Conservation (phyloP, 1,140 invertebrate genomes). For the Zaprionus africanus region DNA sequence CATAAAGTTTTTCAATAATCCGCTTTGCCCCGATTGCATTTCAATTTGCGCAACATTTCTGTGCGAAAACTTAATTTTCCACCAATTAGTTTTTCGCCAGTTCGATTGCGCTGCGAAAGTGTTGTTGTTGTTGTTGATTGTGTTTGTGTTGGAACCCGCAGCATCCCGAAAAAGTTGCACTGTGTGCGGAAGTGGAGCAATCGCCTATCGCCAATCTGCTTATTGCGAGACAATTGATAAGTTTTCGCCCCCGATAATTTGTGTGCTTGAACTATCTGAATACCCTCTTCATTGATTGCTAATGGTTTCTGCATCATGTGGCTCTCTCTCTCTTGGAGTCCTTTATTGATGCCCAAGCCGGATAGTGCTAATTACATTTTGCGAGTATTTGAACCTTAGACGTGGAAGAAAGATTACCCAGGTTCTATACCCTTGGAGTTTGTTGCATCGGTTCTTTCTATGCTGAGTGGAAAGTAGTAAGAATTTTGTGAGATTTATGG, state of each 20-base stretch:
- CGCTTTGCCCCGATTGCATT: constrained; percentile 81
- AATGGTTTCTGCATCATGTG: constrained; percentile 62
- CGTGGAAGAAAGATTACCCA: too few relatives aligned
- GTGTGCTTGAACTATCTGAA: neutral
- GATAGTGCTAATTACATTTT: too few relatives aligned
- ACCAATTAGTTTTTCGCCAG: constrained; percentile 74
- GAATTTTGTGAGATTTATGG: too few relatives aligned
- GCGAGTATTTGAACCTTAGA: too few relatives aligned
- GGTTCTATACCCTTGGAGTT: too few relatives aligned
- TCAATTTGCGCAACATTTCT: constrained; percentile 79
- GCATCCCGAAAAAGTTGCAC: neutral
- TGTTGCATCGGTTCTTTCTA: too few relatives aligned
- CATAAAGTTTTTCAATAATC: constrained; percentile 82
- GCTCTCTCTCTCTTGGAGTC: constrained; percentile 38
- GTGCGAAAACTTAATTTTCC: constrained; percentile 81
- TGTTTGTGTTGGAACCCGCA: constrained; percentile 28
- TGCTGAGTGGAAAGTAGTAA: too few relatives aligned
- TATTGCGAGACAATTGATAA: neutral
- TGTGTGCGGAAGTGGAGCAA: neutral
- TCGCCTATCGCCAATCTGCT: constrained; percentile 6
- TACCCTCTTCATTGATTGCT: constrained; percentile 14
- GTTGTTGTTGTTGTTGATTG: neutral
- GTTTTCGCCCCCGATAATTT: neutral
- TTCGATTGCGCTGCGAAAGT: neutral
- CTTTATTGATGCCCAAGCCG: too few relatives aligned